Conservation (phyloP, 2,888 invertebrate species). For the Drosophila formosana region DNA sequence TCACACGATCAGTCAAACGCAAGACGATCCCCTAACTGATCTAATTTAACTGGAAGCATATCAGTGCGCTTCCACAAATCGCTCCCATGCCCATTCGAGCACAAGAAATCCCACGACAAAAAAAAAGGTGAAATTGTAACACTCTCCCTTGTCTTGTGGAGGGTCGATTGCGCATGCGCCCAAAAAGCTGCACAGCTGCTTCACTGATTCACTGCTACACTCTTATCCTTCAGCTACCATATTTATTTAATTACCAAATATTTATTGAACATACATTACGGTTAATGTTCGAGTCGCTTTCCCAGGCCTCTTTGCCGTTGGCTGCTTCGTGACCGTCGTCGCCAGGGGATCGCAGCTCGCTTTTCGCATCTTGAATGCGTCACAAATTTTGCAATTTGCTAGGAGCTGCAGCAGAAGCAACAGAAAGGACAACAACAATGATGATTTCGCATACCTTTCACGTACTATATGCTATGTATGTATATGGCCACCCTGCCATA, state of each 20-base stretch:
- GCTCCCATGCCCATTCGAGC: constrained; percentile 50
- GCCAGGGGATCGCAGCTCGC: constrained; percentile 39
- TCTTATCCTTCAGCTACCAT: constrained; percentile 41
- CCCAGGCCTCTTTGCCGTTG: constrained; percentile 42
- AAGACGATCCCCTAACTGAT: constrained; percentile 35
- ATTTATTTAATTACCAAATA: constrained; percentile 81
- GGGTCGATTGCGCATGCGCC: constrained; percentile 42
- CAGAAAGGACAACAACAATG: constrained; percentile 18
- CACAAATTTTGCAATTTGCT: constrained; percentile 78
- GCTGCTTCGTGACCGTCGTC: neutral
- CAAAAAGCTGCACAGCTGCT: constrained; percentile 76
- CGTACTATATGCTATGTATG: constrained; percentile 6
- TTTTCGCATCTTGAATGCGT: constrained; percentile 56
- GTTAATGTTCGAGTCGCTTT: constrained; percentile 64
- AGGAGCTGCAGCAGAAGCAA: constrained; percentile 31
- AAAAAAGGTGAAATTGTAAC: constrained; percentile 73
- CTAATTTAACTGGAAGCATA: constrained; percentile 42
- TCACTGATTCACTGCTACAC: constrained; percentile 1
- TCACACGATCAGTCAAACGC: constrained; percentile 46
- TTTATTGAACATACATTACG: constrained; percentile 81
- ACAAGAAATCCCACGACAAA: constrained; percentile 59
- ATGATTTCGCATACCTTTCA: constrained; percentile 62
- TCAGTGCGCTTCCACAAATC: constrained; percentile 50
- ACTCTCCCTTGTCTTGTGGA: constrained; percentile 50
- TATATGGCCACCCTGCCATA: constrained; percentile 46